Evolutionary conservation across 1,140 invertebrate genomes (phyloP).

Genomic region (Cotesia typhae): DNA sequence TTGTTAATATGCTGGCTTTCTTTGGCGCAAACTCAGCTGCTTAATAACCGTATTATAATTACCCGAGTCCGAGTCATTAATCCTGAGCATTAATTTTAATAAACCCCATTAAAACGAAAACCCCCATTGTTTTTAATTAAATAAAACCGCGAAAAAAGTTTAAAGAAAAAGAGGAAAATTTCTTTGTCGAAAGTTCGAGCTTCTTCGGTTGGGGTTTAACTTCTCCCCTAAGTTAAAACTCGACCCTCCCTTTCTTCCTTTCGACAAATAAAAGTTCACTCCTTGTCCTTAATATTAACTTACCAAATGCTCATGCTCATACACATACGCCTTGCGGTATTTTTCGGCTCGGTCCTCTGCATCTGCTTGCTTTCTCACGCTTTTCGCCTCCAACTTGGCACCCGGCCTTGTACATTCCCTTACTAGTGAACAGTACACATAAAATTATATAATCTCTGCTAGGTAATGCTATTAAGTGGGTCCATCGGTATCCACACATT

Average conservation of each 20-base stretch:
- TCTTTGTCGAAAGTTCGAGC: background rate
- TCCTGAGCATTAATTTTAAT: background rate
- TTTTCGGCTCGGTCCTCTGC: conserved; percentile 18
- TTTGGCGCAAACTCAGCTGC: background rate
- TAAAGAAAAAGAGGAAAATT: background rate
- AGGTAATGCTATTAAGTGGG: conserved; percentile 2
- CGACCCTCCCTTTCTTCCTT: conserved; percentile 40
- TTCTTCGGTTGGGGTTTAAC: conserved; percentile 29
- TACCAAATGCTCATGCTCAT: conserved; percentile 12
- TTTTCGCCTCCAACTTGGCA: conserved; percentile 15
- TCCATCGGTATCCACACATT: background rate
- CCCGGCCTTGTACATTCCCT: background rate
- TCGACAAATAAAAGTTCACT: conserved; percentile 38
- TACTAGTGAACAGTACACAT: too few species aligned
- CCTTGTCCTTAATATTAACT: conserved; percentile 34
- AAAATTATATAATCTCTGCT: too few species aligned
- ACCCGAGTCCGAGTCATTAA: background rate
- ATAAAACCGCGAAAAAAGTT: background rate
- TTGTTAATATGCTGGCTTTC: conserved; percentile 31
- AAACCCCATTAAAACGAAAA: background rate
- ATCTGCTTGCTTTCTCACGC: conserved; percentile 38
- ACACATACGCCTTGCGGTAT: background rate
- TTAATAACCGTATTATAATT: background rate
- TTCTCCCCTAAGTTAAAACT: conserved; percentile 44
- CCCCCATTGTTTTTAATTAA: background rate